A percentile compares a stretch with the other conserved stretches of the same genome.
phyloP scores from a whole-genome alignment of 1,140 invertebrate species.

The Drosophila ambigua region DNA sequence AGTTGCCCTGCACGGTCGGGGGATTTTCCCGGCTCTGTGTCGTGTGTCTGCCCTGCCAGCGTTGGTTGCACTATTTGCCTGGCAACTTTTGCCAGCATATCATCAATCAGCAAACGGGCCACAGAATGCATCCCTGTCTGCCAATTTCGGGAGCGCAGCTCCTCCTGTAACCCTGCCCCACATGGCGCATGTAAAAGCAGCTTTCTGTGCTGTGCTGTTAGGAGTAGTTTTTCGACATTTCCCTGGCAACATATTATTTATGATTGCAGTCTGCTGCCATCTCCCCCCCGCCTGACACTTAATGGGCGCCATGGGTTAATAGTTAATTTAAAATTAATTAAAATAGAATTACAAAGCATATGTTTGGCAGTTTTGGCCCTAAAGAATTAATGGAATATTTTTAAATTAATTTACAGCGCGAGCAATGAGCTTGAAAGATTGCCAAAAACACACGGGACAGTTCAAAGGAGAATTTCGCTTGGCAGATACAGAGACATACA shows the following conservation, averaged over 20 bases:
- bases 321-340: slow-evolving; percentile 41
- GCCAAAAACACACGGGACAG: neutral
- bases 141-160: no score
- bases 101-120: slow-evolving; percentile 61
- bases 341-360: slow-evolving; percentile 24
- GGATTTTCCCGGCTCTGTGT: neutral
- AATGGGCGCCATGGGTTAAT: slow-evolving; percentile 24
- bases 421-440: slow-evolving; percentile 23
- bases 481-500: slow-evolving; percentile 28
- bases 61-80: slow-evolving; percentile 45
- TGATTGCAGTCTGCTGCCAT: slow-evolving; percentile 15
- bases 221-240: slow-evolving; percentile 13
- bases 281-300: neutral
- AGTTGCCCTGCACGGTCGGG: neutral
- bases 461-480: neutral
- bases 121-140: neutral
- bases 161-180: slow-evolving; percentile 23
- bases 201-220: slow-evolving; percentile 8
- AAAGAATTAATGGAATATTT: neutral
- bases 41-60: no score
- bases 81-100: slow-evolving; percentile 52
- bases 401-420: slow-evolving; percentile 7
- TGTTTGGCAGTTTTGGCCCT: neutral
- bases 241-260: slow-evolving; percentile 40
- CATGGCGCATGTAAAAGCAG: slow-evolving; percentile 1